Evolutionary conservation across 2,113 vertebrate species (phyloP).

Genomic region (Varanus komodoensis): DNA sequence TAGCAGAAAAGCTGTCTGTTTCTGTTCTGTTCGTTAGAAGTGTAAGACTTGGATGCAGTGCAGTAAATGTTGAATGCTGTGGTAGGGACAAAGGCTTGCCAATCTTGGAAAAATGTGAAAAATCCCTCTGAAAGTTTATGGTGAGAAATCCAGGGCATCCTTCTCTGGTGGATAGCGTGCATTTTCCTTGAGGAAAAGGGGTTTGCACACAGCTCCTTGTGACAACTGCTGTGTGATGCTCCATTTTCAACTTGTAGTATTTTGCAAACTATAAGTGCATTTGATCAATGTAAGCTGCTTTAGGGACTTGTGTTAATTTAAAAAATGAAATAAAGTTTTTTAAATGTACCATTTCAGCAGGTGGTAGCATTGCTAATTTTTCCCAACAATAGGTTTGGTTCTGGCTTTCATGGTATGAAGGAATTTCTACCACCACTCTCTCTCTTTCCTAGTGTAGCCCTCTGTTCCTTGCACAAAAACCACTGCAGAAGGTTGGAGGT

Average conservation of each 20-base stretch:
- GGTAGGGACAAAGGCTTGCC: no score
- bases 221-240: not conserved
- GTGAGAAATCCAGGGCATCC: not conserved
- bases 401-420: not conserved
- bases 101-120: not conserved
- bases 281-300: not conserved
- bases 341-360: not conserved
- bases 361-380: no score
- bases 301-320: not conserved
- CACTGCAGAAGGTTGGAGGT: no score
- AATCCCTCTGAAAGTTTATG: not conserved
- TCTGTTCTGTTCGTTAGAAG: not conserved
- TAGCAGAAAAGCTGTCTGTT: not conserved
- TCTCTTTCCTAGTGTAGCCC: not conserved
- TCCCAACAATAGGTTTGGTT: not conserved
- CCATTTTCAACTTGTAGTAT: not conserved
- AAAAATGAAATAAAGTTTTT: not conserved
- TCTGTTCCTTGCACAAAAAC: not conserved
- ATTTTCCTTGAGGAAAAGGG: not conserved
- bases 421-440: not conserved
- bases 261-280: not conserved
- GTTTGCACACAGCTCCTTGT: not conserved
- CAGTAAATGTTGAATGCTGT: not conserved
- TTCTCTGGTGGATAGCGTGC: not conserved
- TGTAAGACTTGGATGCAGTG: not conserved